Evolutionary conservation across 2,797 vertebrate species (phyloP).

Genomic region (Lepus townsendii): DNA sequence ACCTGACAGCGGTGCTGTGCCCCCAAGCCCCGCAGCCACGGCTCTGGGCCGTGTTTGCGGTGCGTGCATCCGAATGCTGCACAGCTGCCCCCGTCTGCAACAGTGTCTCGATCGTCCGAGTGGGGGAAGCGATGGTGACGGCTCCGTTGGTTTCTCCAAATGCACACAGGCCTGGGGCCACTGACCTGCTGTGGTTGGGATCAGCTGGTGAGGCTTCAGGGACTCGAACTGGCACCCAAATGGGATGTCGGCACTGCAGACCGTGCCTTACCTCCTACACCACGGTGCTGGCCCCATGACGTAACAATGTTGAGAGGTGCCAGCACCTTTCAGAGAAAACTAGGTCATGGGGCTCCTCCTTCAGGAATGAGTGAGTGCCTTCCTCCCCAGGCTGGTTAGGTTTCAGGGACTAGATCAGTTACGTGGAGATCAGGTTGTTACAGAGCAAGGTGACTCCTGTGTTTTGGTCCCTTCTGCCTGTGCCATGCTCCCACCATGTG

Average conservation of each 20-base stretch:
- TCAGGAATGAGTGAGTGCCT: too few species aligned
- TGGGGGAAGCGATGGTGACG: neutral
- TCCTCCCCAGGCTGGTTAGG: neutral
- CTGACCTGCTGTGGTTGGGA: neutral
- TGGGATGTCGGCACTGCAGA: too few species aligned
- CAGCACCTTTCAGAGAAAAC: neutral
- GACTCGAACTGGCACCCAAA: too few species aligned
- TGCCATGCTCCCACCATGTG: neutral
- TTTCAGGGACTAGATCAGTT: neutral
- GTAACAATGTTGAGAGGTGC: too few species aligned
- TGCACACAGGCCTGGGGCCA: neutral
- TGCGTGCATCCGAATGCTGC: too few species aligned
- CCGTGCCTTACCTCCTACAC: too few species aligned
- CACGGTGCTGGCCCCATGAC: too few species aligned
- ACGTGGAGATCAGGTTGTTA: too few species aligned
- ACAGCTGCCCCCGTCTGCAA: neutral
- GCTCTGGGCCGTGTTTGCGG: too few species aligned
- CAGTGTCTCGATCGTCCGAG: neutral
- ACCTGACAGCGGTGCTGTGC: accelerated
- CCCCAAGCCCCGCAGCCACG: too few species aligned
- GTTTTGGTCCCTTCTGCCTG: neutral
- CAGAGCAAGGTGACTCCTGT: neutral
- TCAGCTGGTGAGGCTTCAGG: neutral
- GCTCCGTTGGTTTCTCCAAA: neutral
- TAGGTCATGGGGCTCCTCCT: neutral